Conservation (phyloP, 2,888 invertebrate genomes). For the Diogma glabrata region DNA sequence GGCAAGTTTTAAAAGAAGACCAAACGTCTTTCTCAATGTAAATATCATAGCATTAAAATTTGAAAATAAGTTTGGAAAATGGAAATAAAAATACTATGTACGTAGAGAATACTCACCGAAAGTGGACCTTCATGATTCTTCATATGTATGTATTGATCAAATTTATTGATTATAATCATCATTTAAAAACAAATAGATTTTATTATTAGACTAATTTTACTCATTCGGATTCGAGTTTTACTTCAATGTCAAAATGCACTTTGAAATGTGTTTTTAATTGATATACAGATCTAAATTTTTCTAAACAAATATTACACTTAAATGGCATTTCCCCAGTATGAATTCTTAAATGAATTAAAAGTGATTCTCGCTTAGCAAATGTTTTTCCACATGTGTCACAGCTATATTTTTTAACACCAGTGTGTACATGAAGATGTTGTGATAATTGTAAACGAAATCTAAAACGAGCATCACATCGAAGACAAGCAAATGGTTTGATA, state of each 20-base stretch:
- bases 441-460: conserved; percentile 9
- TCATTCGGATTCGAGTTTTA: no score
- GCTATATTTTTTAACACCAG: conserved; percentile 12
- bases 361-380: conserved; percentile 13
- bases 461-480: conserved; percentile 8
- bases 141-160: no score
- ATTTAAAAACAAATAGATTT: no score
- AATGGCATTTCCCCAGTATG: conserved; percentile 8
- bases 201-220: no score
- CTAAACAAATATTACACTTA: conserved; percentile 2
- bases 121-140: no score
- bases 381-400: conserved; percentile 9
- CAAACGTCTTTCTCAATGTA: no score
- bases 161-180: no score
- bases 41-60: no score
- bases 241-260: no score
- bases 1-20: conserved; percentile 68
- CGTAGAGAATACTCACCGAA: no score
- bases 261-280: conserved; percentile 9
- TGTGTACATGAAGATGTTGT: conserved; percentile 14
- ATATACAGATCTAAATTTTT: conserved; percentile 5
- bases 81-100: no score
- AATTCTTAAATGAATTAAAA: conserved; percentile 7
- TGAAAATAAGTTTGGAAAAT: no score
- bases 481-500: conserved; percentile 12